phyloP scores from a whole-genome alignment of 2,888 invertebrate species.

The Eilema caniola region DNA sequence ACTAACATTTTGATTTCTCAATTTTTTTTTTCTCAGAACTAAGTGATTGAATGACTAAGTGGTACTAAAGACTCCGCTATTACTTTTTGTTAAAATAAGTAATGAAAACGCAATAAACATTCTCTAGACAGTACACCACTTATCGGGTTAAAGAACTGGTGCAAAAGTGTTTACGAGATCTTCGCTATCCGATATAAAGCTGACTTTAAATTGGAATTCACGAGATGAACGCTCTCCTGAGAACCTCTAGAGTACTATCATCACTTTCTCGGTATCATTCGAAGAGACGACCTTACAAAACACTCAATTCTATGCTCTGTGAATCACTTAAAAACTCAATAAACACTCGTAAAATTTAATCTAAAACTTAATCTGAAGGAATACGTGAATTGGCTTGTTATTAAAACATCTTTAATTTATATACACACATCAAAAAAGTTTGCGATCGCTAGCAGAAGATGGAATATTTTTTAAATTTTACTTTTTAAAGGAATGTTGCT shows the following conservation, averaged over 20 bases:
- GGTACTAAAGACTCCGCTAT: background rate
- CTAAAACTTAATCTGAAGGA: conserved; percentile 18
- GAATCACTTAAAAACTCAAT: conserved; percentile 28
- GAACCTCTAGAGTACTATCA: conserved; percentile 8
- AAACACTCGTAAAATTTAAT: conserved; percentile 26
- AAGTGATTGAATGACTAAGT: background rate
- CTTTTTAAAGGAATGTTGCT: no score
- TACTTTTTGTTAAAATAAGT: background rate
- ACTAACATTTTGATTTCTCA: background rate
- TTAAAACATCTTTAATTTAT: conserved; percentile 14
- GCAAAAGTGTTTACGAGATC: conserved; percentile 7
- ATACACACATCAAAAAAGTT: no score
- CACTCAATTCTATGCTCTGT: conserved; percentile 14
- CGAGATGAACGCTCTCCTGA: conserved; percentile 6
- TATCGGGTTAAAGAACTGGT: background rate
- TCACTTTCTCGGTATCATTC: conserved; percentile 13
- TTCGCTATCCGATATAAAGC: conserved; percentile 11
- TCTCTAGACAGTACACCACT: background rate
- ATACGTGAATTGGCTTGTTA: conserved; percentile 18
- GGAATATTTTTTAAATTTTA: no score
- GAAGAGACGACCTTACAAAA: conserved; percentile 19
- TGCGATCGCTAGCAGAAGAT: no score
- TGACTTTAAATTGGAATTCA: conserved; percentile 17
- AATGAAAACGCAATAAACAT: background rate
- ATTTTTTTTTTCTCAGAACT: background rate